Base-by-base conservation (phyloP, 1,140 invertebrate genomes). In the Bombus sibiricus region DNA sequence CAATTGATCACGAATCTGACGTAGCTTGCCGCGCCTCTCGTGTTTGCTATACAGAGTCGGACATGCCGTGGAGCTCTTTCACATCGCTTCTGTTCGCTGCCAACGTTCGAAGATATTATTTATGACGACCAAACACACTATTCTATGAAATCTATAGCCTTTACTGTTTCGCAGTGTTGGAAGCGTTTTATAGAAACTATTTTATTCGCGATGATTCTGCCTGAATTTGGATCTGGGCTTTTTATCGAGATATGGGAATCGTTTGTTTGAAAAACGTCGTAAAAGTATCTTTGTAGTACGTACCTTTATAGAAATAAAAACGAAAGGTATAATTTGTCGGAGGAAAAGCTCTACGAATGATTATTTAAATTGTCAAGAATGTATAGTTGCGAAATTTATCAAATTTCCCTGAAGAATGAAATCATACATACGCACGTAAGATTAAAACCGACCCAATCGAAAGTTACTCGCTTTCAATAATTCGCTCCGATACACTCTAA, bases 1-100 rank as follows among this genome's bases (percentile, higher is more conserved):
- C 94, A 95, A 95, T 95, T 95, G 94, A 95, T 93, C 94, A 93
- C 91, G 92, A 94, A 95, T 94, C 88, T 89, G 92, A 92, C 84
- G 88, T 83, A 86, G 72, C 64, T 62, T 72, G 86, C 90, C 93
- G 93, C 91, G 94, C 94, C 94, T 95, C 92, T 93, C 88, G 80
- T 94, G 92, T 93, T 87, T 93, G 91, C 90, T 90, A 92, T 88
- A 93, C 92, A 91, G 85, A 84, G 89, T 86, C 87, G 79, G 71
- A 88, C 89, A 89, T 85, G 86, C 72, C 76, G 37, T 32, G 28
- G 68, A 57, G 76, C 53, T 76, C 59, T 92, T 87, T 89, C 86
- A 87, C 74, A 39, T 75, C 32, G 71, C 28, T 41, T 28, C 62
- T 71, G n/a, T 41, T 22, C 32, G n/a, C 34, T 53, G 59, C 22